These are phyloP conservation scores for Calephelis perditalis DNA, from an alignment of 2,888 invertebrate genomes.

Conservation along the genomic window DNA sequence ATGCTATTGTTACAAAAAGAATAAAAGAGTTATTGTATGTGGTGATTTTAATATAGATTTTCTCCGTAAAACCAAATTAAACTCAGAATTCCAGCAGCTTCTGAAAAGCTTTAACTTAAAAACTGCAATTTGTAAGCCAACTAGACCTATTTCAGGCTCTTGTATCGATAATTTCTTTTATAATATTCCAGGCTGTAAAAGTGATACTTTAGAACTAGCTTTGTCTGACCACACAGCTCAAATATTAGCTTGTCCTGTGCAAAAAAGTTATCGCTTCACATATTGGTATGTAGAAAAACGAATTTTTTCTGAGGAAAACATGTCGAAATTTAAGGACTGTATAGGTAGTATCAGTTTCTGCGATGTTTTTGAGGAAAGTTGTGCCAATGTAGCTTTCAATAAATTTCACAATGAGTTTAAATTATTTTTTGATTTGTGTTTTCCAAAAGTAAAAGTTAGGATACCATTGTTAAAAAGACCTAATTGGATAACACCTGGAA, in stretches of 20 bases:
- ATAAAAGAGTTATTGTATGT: too few species aligned
- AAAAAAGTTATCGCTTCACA: too few species aligned
- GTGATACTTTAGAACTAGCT: not conserved
- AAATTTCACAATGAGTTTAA: slow-evolving; percentile 1
- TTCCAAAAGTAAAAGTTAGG: not conserved
- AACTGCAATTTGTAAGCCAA: not conserved
- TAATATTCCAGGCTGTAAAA: not conserved
- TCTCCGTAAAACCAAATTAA: not conserved
- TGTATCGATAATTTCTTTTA: not conserved
- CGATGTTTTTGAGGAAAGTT: not conserved
- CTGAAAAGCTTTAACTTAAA: not conserved
- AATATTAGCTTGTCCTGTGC: too few species aligned
- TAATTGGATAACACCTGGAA: not conserved
- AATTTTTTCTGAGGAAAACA: not conserved
- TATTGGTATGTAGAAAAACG: not conserved
- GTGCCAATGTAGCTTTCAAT: not conserved
- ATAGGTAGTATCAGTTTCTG: not conserved
- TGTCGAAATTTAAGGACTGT: not conserved
- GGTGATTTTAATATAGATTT: not conserved
- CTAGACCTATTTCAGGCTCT: not conserved
- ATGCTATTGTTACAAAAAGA: too few species aligned
- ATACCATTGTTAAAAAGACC: not conserved
- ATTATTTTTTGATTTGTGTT: not conserved
- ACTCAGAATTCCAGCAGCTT: not conserved
- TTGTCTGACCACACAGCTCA: too few species aligned